phyloP scores from a whole-genome alignment of 2,797 vertebrate species.

The Onychomys arenicola region DNA sequence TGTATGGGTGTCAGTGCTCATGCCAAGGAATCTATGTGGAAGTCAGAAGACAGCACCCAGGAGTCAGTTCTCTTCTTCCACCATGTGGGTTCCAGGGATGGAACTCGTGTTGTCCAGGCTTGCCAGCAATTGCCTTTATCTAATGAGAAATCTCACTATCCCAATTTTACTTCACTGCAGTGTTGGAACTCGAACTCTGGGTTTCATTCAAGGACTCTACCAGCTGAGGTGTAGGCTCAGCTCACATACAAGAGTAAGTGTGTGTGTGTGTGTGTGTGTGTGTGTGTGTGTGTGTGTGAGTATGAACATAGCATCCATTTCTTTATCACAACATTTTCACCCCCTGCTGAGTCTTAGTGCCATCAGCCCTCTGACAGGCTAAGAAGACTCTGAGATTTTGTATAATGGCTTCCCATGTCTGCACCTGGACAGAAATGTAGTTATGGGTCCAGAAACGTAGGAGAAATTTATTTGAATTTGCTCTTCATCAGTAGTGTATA shows the following conservation, averaged over 20 bases:
- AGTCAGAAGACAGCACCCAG: no score
- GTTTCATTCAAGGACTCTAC: neutral
- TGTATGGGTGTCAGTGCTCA: no score
- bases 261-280: no score
- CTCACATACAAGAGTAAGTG: no score
- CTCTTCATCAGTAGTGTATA: neutral
- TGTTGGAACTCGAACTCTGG: neutral
- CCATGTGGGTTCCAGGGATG: neutral
- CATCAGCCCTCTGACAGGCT: neutral
- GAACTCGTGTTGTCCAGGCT: no score
- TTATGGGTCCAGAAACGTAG: neutral
- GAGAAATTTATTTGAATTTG: neutral
- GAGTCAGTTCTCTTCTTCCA: neutral
- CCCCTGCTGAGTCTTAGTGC: neutral
- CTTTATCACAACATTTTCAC: neutral
- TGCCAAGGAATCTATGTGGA: no score
- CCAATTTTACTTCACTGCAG: neutral
- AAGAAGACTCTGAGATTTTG: neutral
- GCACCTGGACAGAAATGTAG: neutral
- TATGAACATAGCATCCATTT: neutral
- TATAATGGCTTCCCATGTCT: neutral
- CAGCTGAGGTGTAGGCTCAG: neutral
- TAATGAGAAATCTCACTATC: neutral
- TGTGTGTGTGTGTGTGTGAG: neutral
- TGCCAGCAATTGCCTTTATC: neutral